phyloP scores from a whole-genome alignment of 2,888 invertebrate genomes.

The Eilema caniola region DNA sequence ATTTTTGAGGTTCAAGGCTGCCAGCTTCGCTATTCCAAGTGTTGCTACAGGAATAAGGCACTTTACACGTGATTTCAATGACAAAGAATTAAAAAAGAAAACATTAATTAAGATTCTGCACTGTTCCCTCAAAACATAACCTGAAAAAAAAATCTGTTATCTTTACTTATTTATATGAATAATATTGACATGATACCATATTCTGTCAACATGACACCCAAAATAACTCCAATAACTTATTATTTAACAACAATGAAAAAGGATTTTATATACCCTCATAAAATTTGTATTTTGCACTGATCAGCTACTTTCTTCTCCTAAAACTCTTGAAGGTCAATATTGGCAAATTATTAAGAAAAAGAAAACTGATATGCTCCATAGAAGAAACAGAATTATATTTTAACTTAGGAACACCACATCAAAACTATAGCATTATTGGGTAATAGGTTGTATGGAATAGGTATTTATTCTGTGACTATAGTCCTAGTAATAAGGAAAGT shows the following conservation, averaged over 20 bases:
- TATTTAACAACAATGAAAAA: background rate
- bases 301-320: background rate
- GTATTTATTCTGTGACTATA: too few relatives aligned
- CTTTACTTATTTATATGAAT: background rate
- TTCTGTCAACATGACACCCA: background rate
- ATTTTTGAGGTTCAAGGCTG: slow-evolving; percentile 47
- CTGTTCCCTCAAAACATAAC: background rate
- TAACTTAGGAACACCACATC: background rate
- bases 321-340: background rate
- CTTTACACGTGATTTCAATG: background rate
- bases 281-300: background rate
- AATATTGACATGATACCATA: background rate
- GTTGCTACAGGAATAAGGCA: background rate
- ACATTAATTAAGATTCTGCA: background rate
- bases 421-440: too few relatives aligned
- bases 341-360: background rate
- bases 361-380: too few relatives aligned
- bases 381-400: background rate
- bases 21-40: background rate
- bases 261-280: slow-evolving; percentile 8
- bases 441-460: too few relatives aligned
- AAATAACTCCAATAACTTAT: background rate
- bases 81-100: background rate
- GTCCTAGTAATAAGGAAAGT: background rate
- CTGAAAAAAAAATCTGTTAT: background rate